Conservation (phyloP, 2,797 vertebrate genomes). For the Coluber constrictor region DNA sequence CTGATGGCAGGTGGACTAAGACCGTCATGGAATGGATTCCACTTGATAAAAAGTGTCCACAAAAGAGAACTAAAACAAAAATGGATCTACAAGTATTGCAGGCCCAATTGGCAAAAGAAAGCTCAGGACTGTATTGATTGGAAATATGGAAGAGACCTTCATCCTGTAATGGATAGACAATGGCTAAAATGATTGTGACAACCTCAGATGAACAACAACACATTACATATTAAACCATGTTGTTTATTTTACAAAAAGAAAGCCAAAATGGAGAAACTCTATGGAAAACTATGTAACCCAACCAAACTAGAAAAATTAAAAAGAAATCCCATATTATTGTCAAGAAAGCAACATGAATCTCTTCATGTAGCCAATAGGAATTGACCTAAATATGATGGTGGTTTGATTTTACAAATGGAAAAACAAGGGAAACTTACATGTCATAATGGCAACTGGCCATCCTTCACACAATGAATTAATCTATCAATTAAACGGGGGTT, state of each 20-base stretch:
- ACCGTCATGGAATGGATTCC: neutral
- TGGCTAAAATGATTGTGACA: neutral
- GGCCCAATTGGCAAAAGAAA: neutral
- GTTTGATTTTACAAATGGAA: neutral
- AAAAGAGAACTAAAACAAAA: neutral
- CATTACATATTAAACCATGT: neutral
- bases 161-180: neutral
- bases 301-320: neutral
- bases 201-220: neutral
- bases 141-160: neutral
- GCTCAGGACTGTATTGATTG: neutral
- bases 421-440: neutral
- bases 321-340: neutral
- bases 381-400: neutral
- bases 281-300: neutral
- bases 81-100: neutral
- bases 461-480: neutral
- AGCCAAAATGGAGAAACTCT: neutral
- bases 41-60: neutral
- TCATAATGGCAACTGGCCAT: neutral
- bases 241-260: neutral
- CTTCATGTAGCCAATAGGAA: neutral
- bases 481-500: neutral
- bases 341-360: neutral
- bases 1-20: neutral